Evolutionary conservation across 2,888 invertebrate species (phyloP).

Genomic region (Lasioglossum morio): DNA sequence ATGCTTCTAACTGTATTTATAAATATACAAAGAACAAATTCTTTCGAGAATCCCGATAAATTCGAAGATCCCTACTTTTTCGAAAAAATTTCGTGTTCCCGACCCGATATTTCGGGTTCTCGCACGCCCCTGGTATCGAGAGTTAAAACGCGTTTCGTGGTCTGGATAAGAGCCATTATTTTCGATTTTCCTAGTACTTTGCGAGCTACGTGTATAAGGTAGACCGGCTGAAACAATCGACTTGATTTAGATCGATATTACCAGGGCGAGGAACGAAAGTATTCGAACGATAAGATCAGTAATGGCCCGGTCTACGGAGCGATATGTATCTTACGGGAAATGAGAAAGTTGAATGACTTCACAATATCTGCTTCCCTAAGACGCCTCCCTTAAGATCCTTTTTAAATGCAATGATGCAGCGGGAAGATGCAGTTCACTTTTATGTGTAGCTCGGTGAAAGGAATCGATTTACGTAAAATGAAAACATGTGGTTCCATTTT

Average conservation of each 20-base stretch:
- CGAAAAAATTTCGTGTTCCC: too few species aligned
- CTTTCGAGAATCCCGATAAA: too few species aligned
- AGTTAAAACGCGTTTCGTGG: constrained; percentile 40
- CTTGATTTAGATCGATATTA: background rate
- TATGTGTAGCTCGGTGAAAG: background rate
- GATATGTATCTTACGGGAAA: constrained; percentile 9
- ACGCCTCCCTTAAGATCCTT: constrained; percentile 3
- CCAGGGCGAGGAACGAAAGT: background rate
- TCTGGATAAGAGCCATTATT: constrained; percentile 33
- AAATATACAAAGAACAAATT: too few species aligned
- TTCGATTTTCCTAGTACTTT: constrained; percentile 1
- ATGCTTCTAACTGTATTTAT: too few species aligned
- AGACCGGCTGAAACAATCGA: background rate
- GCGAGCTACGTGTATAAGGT: background rate
- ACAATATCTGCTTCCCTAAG: constrained; percentile 5
- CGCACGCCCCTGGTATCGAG: background rate
- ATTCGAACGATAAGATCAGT: background rate
- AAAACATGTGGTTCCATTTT: background rate
- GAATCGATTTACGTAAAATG: constrained; percentile 7
- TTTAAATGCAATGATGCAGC: constrained; percentile 14
- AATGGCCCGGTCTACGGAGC: background rate
- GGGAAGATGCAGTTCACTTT: constrained; percentile 4
- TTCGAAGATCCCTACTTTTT: too few species aligned
- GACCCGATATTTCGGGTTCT: too few species aligned
- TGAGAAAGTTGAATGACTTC: constrained; percentile 8